Evolutionary conservation across 1,140 invertebrate species (phyloP).

Genomic region (Camponotus pennsylvanicus): DNA sequence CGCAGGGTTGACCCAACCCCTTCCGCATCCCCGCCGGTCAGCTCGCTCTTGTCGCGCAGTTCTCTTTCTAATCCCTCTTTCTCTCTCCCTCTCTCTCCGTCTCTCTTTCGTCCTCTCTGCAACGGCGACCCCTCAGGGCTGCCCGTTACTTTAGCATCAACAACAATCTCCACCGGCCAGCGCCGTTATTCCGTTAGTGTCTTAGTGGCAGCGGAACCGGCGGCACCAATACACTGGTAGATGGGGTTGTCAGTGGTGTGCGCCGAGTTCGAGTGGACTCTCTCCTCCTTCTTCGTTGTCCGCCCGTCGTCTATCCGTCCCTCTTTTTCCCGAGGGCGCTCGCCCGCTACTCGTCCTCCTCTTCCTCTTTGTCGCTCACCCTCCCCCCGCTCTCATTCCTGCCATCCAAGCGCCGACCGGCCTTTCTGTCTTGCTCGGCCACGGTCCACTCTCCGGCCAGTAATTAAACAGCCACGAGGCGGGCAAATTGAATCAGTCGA

Average conservation of each 20-base stretch:
- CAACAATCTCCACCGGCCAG: slow-evolving; percentile 85
- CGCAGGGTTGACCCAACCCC: slow-evolving; percentile 79
- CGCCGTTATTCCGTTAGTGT: slow-evolving; percentile 85
- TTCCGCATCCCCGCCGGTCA: slow-evolving; percentile 66
- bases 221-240: slow-evolving; percentile 74
- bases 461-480: slow-evolving; percentile 86
- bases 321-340: slow-evolving; percentile 51
- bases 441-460: slow-evolving; percentile 84
- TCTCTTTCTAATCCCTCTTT: slow-evolving; percentile 22
- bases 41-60: slow-evolving; percentile 57
- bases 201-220: slow-evolving; percentile 80
- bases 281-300: slow-evolving; percentile 49
- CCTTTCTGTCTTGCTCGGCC: slow-evolving; percentile 66
- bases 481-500: slow-evolving; percentile 86
- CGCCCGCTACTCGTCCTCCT: slow-evolving; percentile 47
- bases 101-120: slow-evolving; percentile 55
- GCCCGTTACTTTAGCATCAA: slow-evolving; percentile 85
- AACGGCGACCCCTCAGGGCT: slow-evolving; percentile 77
- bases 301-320: slow-evolving; percentile 58
- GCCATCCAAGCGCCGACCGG: slow-evolving; percentile 16
- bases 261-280: slow-evolving; percentile 68
- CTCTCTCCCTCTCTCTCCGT: slow-evolving; percentile 12
- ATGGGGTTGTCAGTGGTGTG: slow-evolving; percentile 76
- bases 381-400: slow-evolving; percentile 24
- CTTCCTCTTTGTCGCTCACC: slow-evolving; percentile 39